These are phyloP conservation scores for Sparidentex hasta DNA, from an alignment of 2,797 vertebrate species.

Conservation along the genomic window DNA sequence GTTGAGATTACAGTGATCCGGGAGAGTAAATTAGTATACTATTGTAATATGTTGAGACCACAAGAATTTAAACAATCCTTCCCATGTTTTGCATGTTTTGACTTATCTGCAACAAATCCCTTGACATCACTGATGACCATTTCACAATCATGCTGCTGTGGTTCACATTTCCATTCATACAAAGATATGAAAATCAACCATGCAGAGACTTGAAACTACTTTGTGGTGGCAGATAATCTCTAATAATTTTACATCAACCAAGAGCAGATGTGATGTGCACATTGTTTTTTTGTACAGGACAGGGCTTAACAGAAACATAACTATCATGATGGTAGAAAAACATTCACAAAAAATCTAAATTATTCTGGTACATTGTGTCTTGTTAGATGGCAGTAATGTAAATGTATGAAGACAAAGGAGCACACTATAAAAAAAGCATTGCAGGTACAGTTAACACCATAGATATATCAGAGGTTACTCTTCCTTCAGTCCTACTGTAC, in stretches of 20 bases:
- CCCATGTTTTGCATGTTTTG: background rate
- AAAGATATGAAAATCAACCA: slow-evolving; percentile 29
- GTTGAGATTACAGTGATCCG: background rate
- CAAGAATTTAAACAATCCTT: background rate
- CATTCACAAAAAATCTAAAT: background rate
- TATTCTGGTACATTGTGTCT: background rate
- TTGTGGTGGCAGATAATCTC: background rate
- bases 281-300: background rate
- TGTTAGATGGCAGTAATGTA: background rate
- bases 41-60: background rate
- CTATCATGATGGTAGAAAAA: background rate
- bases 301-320: background rate
- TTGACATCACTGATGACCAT: too few species aligned
- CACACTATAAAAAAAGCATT: background rate
- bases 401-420: background rate
- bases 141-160: background rate
- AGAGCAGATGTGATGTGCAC: background rate
- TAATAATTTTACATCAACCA: background rate
- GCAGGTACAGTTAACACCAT: background rate
- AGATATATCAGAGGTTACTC: slow-evolving; percentile 4
- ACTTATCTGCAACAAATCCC: background rate
- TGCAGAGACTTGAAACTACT: background rate
- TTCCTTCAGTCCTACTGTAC: slow-evolving; percentile 17
- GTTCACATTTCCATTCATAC: slow-evolving; percentile 36
- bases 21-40: background rate